These are phyloP conservation scores for Helleia helle DNA, from an alignment of 2,888 invertebrate genomes.

Conservation along the genomic window DNA sequence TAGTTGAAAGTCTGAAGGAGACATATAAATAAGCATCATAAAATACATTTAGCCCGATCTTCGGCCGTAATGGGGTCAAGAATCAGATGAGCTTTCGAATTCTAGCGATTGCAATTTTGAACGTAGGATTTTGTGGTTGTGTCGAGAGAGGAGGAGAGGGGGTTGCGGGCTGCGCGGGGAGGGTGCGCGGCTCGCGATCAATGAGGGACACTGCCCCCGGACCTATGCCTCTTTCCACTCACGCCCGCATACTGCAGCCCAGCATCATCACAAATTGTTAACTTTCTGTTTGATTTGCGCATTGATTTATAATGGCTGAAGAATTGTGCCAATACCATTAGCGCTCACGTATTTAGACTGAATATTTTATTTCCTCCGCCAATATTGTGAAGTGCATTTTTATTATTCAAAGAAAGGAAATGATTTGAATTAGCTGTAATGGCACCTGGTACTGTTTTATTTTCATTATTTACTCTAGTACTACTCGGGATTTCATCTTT, in stretches of 20 bases:
- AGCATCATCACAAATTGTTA: conserved; percentile 48
- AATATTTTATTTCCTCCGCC: conserved; percentile 4
- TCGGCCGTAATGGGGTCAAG: conserved; percentile 25
- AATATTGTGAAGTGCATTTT: too few species aligned
- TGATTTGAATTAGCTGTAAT: too few species aligned
- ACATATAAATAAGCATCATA: conserved; percentile 9
- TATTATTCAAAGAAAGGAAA: too few species aligned
- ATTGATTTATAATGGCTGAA: conserved; percentile 34
- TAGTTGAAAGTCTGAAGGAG: too few species aligned
- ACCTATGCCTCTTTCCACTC: conserved; percentile 26
- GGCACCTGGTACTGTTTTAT: too few species aligned
- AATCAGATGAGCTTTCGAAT: conserved; percentile 33
- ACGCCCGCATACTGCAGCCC: conserved; percentile 29
- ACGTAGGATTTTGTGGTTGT: conserved; percentile 41
- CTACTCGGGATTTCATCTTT: too few species aligned
- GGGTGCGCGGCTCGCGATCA: conserved; percentile 62
- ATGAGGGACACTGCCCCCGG: conserved; percentile 50
- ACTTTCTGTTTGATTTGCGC: conserved; percentile 35
- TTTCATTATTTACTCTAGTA: too few species aligned
- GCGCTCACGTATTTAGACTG: not conserved
- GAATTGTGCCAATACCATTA: conserved; percentile 23
- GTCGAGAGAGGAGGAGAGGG: too few species aligned
- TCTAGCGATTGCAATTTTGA: conserved; percentile 38
- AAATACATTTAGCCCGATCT: conserved; percentile 16
- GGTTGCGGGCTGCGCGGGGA: conserved; percentile 47